These are phyloP conservation scores for Argyra leucocephala DNA, from an alignment of 2,888 invertebrate genomes.

Conservation along the genomic window DNA sequence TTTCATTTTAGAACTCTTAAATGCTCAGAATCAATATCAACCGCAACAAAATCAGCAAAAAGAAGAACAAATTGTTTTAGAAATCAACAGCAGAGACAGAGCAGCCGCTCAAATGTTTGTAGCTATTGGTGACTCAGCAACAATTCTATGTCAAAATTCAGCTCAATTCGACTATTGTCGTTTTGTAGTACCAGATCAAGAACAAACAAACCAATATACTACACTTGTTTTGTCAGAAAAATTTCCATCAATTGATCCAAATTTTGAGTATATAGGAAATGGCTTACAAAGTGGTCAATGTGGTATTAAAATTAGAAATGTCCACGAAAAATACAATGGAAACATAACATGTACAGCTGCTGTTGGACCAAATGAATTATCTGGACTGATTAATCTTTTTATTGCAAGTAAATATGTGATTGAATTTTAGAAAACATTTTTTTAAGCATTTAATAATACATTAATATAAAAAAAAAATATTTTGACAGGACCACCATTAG, in stretches of 20 bases:
- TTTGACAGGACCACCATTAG: slow-evolving; percentile 35
- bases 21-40: neutral
- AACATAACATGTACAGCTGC: slow-evolving; percentile 58
- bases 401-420: slow-evolving; percentile 59
- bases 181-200: slow-evolving; percentile 47
- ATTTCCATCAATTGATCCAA: slow-evolving; percentile 38
- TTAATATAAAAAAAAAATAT: neutral
- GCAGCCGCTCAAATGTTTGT: neutral
- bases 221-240: slow-evolving; percentile 46
- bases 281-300: slow-evolving; percentile 58
- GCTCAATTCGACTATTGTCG: slow-evolving; percentile 40
- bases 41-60: neutral
- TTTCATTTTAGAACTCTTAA: neutral
- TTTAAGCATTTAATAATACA: slow-evolving; percentile 13
- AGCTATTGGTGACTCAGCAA: neutral
- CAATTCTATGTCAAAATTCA: slow-evolving; percentile 37
- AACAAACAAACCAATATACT: slow-evolving; percentile 26
- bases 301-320: slow-evolving; percentile 56
- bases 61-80: neutral
- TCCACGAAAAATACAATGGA: slow-evolving; percentile 60
- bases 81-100: neutral
- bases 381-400: slow-evolving; percentile 52
- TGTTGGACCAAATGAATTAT: slow-evolving; percentile 51
- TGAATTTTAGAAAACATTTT: slow-evolving; percentile 11
- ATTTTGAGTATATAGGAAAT: slow-evolving; percentile 48